phyloP scores from a whole-genome alignment of 2,888 invertebrate genomes.

The Polydrusus cervinus region DNA sequence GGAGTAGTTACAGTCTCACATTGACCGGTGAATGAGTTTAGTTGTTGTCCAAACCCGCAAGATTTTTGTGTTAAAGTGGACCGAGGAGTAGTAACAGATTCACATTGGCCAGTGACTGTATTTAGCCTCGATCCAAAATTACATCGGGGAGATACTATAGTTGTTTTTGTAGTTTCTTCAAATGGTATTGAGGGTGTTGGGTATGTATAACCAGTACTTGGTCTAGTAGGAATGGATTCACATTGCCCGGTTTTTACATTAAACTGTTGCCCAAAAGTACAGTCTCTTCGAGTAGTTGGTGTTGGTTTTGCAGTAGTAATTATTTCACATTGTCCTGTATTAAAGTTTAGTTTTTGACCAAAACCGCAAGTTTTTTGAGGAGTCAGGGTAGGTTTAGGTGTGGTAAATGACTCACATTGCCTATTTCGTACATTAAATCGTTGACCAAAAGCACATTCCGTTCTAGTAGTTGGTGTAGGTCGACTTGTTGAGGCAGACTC shows the following conservation, averaged over 20 bases:
- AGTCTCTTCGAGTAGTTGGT: conserved; percentile 13
- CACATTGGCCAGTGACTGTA: conserved; percentile 38
- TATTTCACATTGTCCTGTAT: conserved; percentile 39
- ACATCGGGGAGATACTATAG: conserved; percentile 21
- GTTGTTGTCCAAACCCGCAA: conserved; percentile 45
- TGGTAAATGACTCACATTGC: conserved; percentile 27
- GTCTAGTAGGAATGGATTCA: conserved; percentile 26
- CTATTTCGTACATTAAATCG: neutral
- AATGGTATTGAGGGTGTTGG: conserved; percentile 42
- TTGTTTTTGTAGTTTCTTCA: conserved; percentile 32
- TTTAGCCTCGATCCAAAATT: conserved; percentile 28
- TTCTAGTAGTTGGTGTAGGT: conserved; percentile 58
- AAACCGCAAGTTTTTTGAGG: conserved; percentile 15
- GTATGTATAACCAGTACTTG: conserved; percentile 43
- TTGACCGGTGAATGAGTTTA: conserved; percentile 35
- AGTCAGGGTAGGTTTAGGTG: neutral
- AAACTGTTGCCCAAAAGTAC: conserved; percentile 34
- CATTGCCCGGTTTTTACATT: conserved; percentile 41
- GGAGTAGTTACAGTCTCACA: conserved; percentile 45
- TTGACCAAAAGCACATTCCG: conserved; percentile 66
- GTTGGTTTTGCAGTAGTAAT: conserved; percentile 24
- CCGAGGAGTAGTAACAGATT: conserved; percentile 20
- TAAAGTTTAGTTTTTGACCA: conserved; percentile 39
- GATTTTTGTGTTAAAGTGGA: conserved; percentile 3
- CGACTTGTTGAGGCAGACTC: conserved; percentile 22